These are phyloP conservation scores for Archips crataeganus DNA, from an alignment of 2,888 invertebrate genomes.

Conservation along the genomic window DNA sequence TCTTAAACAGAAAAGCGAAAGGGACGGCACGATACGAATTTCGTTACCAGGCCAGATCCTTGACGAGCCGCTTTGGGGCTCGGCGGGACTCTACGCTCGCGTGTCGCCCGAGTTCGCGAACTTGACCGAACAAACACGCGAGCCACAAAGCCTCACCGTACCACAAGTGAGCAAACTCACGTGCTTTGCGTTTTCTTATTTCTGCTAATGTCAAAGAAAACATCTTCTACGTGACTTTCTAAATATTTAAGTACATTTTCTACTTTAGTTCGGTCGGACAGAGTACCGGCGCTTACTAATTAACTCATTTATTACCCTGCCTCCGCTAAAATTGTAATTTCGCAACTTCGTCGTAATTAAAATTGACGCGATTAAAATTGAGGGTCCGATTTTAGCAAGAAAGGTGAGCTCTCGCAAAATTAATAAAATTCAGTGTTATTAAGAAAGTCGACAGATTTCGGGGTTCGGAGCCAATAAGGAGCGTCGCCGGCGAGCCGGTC, in stretches of 20 bases:
- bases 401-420: constrained; percentile 12
- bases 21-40: too few species aligned
- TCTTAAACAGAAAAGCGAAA: too few species aligned
- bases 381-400: constrained; percentile 23
- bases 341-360: constrained; percentile 25
- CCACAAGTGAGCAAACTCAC: too few species aligned
- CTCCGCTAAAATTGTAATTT: constrained; percentile 16
- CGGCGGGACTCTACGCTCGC: too few species aligned
- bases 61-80: too few species aligned
- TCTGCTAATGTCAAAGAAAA: background rate
- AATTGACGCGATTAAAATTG: constrained; percentile 34
- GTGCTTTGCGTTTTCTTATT: background rate
- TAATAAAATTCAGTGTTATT: constrained; percentile 35
- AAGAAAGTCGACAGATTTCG: constrained; percentile 20
- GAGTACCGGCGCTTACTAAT: constrained; percentile 1
- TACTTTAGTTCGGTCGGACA: background rate
- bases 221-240: background rate
- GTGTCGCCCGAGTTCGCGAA: too few species aligned
- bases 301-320: constrained; percentile 31
- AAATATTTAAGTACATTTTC: background rate
- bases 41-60: too few species aligned
- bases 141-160: too few species aligned
- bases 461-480: background rate
- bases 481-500: background rate
- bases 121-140: too few species aligned